phyloP scores from a whole-genome alignment of 1,140 invertebrate species.

The Melipona quadrifasciata region DNA sequence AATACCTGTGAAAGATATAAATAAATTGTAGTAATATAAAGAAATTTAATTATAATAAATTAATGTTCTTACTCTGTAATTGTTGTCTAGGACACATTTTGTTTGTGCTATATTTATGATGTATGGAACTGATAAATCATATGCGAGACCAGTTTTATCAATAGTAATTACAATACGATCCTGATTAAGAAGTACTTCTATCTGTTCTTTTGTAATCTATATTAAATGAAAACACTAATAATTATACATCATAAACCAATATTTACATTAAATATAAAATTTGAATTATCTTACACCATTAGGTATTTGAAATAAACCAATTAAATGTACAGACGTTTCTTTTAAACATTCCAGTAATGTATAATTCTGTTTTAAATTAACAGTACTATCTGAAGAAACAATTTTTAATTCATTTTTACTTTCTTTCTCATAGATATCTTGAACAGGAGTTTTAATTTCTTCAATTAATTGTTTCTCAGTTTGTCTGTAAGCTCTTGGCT shows the following conservation, averaged over 20 bases:
- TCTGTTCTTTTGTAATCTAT: constrained; percentile 84
- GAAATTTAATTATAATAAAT: constrained; percentile 33
- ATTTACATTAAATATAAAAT: constrained; percentile 15
- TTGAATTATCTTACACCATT: constrained; percentile 75
- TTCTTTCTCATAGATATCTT: neutral
- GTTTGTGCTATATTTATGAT: constrained; percentile 83
- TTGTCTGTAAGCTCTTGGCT: constrained; percentile 79
- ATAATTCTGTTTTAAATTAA: constrained; percentile 73
- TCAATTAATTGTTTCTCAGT: constrained; percentile 81
- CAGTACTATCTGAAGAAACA: neutral
- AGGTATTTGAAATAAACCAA: constrained; percentile 84
- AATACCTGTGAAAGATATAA: constrained; percentile 74
- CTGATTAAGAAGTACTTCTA: constrained; percentile 86
- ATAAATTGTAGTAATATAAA: constrained; percentile 21
- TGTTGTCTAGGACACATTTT: constrained; percentile 85
- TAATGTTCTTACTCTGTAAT: constrained; percentile 83
- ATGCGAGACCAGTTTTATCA: constrained; percentile 82
- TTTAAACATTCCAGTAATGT: constrained; percentile 79
- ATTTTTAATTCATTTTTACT: neutral
- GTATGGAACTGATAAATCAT: constrained; percentile 87
- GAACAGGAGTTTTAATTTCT: constrained; percentile 78
- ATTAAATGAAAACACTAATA: constrained; percentile 56
- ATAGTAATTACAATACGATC: constrained; percentile 87
- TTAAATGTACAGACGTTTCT: constrained; percentile 79
- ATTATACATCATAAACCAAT: neutral